These are phyloP conservation scores for Hemitrygon akajei DNA, from an alignment of 2,797 vertebrate species.

Conservation along the genomic window DNA sequence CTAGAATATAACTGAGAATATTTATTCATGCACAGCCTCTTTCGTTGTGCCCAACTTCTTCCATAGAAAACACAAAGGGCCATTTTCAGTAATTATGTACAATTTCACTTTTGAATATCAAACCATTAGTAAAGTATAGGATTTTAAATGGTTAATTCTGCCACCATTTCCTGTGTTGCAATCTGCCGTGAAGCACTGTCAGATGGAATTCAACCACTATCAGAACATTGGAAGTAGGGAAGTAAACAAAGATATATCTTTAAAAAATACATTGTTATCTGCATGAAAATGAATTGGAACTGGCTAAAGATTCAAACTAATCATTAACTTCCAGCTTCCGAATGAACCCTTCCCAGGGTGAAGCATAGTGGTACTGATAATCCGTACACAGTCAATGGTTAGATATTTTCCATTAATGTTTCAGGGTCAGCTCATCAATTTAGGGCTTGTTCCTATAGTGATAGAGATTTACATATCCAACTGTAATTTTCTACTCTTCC, in stretches of 20 bases:
- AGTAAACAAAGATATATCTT: neutral
- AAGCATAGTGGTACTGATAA: neutral
- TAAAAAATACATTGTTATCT: neutral
- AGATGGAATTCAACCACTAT: neutral
- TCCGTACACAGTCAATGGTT: neutral
- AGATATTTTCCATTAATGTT: neutral
- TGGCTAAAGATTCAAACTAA: neutral
- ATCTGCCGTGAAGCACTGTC: neutral
- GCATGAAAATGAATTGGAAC: neutral
- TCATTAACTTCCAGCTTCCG: neutral
- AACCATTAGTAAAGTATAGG: neutral
- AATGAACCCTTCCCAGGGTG: too few species aligned
- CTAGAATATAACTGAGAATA: too few species aligned
- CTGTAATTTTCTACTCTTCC: slow-evolving; percentile 11
- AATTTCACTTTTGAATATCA: neutral
- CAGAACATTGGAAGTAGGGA: slow-evolving; percentile 10
- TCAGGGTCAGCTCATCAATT: neutral
- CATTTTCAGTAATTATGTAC: neutral
- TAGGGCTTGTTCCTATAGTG: neutral
- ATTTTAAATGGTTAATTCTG: neutral
- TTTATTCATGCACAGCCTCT: neutral
- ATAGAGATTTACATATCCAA: slow-evolving; percentile 13
- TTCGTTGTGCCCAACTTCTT: neutral
- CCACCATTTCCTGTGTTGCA: neutral
- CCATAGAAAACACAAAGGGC: neutral